Conservation (phyloP, 2,888 invertebrate species). For the Balanococcus diminutus region DNA sequence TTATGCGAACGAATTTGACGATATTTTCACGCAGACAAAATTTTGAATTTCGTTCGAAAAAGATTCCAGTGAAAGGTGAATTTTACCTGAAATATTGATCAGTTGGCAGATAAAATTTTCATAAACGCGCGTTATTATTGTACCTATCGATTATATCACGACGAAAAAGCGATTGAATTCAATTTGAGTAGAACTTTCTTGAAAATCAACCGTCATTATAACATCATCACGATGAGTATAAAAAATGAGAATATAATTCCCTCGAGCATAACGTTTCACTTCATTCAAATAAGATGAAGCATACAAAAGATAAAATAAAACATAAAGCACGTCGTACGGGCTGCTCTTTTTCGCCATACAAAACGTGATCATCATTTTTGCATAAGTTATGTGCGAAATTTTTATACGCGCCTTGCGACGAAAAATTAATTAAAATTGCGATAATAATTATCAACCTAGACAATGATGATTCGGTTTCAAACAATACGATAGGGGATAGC, state of each 20-base stretch:
- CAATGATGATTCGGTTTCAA: too few relatives aligned
- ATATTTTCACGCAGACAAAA: not conserved
- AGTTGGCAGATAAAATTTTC: not conserved
- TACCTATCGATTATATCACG: not conserved
- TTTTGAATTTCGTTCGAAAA: not conserved
- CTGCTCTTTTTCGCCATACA: not conserved
- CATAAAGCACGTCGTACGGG: not conserved
- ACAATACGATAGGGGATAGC: too few relatives aligned
- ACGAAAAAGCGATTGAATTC: not conserved
- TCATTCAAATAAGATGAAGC: not conserved
- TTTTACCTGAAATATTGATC: not conserved
- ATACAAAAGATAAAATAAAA: conserved; percentile 23
- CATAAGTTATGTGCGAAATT: not conserved
- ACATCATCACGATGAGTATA: not conserved
- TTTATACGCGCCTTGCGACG: not conserved
- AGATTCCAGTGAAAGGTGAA: not conserved
- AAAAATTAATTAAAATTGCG: conserved; percentile 17
- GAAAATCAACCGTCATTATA: not conserved
- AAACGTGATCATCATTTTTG: conserved; percentile 10
- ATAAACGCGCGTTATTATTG: not conserved
- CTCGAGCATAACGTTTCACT: conserved; percentile 28
- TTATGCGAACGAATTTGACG: too few relatives aligned
- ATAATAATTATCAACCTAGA: not conserved
- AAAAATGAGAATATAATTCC: conserved; percentile 17
- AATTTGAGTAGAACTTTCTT: not conserved